These are phyloP conservation scores for Limnephilus lunatus DNA, from an alignment of 2,888 invertebrate genomes.

Conservation along the genomic window DNA sequence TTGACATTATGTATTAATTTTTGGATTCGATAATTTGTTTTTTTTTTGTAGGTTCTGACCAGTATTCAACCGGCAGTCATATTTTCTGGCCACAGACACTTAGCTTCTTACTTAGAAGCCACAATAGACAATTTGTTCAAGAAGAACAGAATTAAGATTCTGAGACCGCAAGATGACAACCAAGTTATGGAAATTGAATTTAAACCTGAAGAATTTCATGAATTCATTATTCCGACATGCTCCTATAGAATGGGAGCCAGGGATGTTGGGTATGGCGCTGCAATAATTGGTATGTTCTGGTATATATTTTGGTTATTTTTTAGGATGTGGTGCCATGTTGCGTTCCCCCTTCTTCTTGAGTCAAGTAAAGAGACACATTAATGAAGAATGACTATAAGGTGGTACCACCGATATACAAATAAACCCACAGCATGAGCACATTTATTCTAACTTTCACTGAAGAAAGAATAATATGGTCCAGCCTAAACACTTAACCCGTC, in stretches of 20 bases:
- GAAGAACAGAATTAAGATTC: constrained; percentile 67
- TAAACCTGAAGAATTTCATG: constrained; percentile 75
- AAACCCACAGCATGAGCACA: too few species aligned
- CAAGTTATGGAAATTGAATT: constrained; percentile 69
- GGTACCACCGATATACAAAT: too few species aligned
- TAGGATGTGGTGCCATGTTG: background rate
- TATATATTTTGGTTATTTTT: background rate
- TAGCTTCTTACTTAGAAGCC: constrained; percentile 72
- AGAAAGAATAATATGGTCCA: too few species aligned
- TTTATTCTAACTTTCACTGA: too few species aligned
- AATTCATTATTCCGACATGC: constrained; percentile 94
- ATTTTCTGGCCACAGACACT: constrained; percentile 84
- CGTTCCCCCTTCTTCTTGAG: too few species aligned
- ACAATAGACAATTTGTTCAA: constrained; percentile 69
- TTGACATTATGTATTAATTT: too few species aligned
- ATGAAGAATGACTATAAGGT: too few species aligned
- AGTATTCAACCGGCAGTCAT: constrained; percentile 83
- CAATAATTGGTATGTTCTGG: constrained; percentile 82
- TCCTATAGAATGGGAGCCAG: constrained; percentile 97
- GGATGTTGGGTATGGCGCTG: constrained; percentile 91
- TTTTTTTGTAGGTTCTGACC: constrained; percentile 76
- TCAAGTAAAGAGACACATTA: too few species aligned
- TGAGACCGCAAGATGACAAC: constrained; percentile 68
- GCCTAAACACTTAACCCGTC: too few species aligned
- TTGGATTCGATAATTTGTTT: background rate